phyloP scores from a whole-genome alignment of 2,888 invertebrate genomes.

The Cephus rjabovi region DNA sequence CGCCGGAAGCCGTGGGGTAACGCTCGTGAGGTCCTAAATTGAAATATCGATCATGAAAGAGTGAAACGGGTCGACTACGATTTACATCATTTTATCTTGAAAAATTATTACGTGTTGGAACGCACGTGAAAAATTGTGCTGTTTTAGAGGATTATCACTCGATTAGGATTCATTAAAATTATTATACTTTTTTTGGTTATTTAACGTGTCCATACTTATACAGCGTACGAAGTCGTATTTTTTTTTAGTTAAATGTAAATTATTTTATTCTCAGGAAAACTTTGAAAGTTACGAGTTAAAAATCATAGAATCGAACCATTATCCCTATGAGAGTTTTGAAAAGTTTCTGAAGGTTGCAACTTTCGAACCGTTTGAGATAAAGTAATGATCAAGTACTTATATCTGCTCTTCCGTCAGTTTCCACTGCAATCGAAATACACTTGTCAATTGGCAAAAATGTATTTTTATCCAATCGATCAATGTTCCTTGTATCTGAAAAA shows the following conservation, averaged over 20 bases:
- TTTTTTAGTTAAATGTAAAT: not conserved
- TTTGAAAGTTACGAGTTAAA: not conserved
- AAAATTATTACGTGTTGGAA: not conserved
- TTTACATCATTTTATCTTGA: not conserved
- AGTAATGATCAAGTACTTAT: too few species aligned
- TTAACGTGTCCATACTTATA: too few species aligned
- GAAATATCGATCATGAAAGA: not conserved
- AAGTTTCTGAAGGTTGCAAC: too few species aligned
- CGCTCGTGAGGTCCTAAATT: slow-evolving; percentile 8
- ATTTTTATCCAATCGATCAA: too few species aligned
- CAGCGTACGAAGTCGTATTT: too few species aligned
- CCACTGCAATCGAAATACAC: too few species aligned
- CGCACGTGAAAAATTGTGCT: not conserved
- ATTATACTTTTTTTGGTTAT: not conserved
- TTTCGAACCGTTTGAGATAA: too few species aligned
- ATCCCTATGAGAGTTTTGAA: too few species aligned
- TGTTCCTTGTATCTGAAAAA: too few species aligned
- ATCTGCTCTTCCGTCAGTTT: too few species aligned
- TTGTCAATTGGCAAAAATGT: too few species aligned
- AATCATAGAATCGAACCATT: too few species aligned
- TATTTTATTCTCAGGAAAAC: not conserved
- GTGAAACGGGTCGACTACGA: not conserved
- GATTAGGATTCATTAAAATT: not conserved
- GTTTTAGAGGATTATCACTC: not conserved
- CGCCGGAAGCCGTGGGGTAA: slow-evolving; percentile 26